Conservation (phyloP, 2,888 invertebrate species). For the Copidosoma aretas region DNA sequence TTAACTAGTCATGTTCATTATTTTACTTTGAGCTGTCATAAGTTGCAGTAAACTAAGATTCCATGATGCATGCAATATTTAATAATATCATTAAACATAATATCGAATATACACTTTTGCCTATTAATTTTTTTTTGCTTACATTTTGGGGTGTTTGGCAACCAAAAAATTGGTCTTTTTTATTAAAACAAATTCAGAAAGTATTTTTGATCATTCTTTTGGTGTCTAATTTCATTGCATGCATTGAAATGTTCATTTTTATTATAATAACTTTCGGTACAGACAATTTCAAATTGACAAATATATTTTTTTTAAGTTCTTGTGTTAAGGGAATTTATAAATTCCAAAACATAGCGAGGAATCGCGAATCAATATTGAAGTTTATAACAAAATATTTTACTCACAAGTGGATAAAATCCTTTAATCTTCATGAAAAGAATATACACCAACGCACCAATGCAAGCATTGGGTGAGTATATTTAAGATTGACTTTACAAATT, state of each 20-base stretch:
- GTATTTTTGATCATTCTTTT: slow-evolving; percentile 3
- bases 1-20: too few relatives aligned
- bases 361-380: slow-evolving; percentile 8
- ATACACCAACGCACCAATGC: not conserved
- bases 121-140: slow-evolving; percentile 24
- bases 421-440: not conserved
- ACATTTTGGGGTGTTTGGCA: slow-evolving; percentile 30
- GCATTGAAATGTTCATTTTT: slow-evolving; percentile 11
- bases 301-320: slow-evolving; percentile 18
- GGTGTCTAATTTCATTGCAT: not conserved
- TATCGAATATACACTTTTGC: slow-evolving; percentile 20
- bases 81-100: slow-evolving; percentile 9
- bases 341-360: slow-evolving; percentile 10
- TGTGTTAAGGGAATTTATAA: slow-evolving; percentile 15
- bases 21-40: too few relatives aligned
- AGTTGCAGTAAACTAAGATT: too few relatives aligned
- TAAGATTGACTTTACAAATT: too few relatives aligned
- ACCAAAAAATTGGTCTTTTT: slow-evolving; percentile 13
- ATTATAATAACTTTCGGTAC: not conserved
- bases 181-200: slow-evolving; percentile 21
- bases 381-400: slow-evolving; percentile 6
- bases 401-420: slow-evolving; percentile 15
- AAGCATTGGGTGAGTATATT: too few relatives aligned
- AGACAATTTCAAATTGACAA: slow-evolving; percentile 4
- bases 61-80: too few relatives aligned